Base-by-base conservation (phyloP, 2,888 invertebrate genomes). In the Drosophila austrosaltans region DNA sequence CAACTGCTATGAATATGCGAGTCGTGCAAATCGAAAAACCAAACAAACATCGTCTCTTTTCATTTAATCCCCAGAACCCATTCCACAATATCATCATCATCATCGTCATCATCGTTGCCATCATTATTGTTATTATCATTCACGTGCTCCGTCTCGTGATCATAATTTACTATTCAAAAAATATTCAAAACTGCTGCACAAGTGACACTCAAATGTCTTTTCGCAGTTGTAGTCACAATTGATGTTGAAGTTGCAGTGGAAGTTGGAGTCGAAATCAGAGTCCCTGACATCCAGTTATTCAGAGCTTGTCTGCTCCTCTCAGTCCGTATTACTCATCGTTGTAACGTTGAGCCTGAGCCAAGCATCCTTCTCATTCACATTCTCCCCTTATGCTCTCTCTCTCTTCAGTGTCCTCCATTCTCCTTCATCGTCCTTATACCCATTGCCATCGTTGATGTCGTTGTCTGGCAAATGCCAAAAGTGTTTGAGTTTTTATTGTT, bases 151-250 rank as follows among this genome's bases (percentile, higher is more conserved):
- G 71, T 53, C 87, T 71, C 78, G 71, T 87, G 82, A 87, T 84
- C 73, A 72, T 84, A 82, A 83, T 87, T 84, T 87, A 84, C 84
- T 70, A 82, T 83, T 87, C 83, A 83, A 70, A 83, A 82, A 87
- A 87, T 84, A 87, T 83, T 83, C 83, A 83, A 82, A 83, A 82
- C 87, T 84, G 66, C 78, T 69, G 82, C 82, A 82, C 83, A 87
- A 84, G 78, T 83, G 87, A 82, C 84, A 83, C 84, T 87, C 85
- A 66, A 87, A 83, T 87, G 82, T 80, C 84, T 73, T 83, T 83
- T 87, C 65, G 72, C 87, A 83, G 76, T 78, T 70, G 40, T 78
- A 78, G 63, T 69, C 62, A 65, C 60, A 80, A 63, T 54, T 42
- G 60, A 58, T 65, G 60, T 36, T 12, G 60, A 48, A 71, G 64